Conservation (phyloP, 2,113 vertebrate species). For the Canis aureus region DNA sequence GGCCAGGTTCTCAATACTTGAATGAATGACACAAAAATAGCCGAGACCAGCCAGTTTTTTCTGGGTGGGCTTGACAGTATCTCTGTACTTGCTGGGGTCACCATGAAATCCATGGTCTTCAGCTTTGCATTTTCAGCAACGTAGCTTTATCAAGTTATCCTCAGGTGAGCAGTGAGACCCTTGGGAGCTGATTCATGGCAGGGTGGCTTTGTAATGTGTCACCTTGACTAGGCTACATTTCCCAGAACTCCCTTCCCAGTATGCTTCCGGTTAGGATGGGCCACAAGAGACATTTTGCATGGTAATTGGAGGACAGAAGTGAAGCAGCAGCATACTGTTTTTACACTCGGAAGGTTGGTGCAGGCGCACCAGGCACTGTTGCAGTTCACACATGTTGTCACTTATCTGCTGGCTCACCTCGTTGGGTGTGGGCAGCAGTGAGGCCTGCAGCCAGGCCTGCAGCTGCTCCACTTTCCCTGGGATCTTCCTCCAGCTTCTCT, state of each 20-base stretch:
- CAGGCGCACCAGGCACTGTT: conserved; percentile 36
- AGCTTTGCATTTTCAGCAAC: conserved; percentile 66
- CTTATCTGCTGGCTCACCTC: conserved; percentile 71
- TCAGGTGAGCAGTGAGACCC: conserved; percentile 55
- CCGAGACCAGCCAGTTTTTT: conserved; percentile 60
- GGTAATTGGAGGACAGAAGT: conserved; percentile 50
- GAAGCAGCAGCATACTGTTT: conserved; percentile 57
- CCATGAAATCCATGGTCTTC: conserved; percentile 76
- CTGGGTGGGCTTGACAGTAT: conserved; percentile 57
- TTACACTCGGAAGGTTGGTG: conserved; percentile 31
- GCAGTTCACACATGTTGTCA: conserved; percentile 62
- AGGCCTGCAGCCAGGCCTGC: conserved; percentile 60
- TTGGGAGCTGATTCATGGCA: conserved; percentile 60
- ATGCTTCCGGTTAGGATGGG: conserved; percentile 55
- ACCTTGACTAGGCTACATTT: conserved; percentile 63
- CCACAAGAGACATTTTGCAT: conserved; percentile 48
- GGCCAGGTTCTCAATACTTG: conserved; percentile 57
- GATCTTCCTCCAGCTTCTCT: conserved; percentile 67
- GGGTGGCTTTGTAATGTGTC: conserved; percentile 50
- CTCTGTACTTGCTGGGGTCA: conserved; percentile 72
- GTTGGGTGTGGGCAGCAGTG: conserved; percentile 32
- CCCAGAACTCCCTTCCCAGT: conserved; percentile 59
- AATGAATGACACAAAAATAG: conserved; percentile 60
- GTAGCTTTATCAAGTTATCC: conserved; percentile 70
- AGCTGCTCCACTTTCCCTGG: conserved; percentile 64